phyloP scores from a whole-genome alignment of 2,888 invertebrate genomes.

The Nomada flava region DNA sequence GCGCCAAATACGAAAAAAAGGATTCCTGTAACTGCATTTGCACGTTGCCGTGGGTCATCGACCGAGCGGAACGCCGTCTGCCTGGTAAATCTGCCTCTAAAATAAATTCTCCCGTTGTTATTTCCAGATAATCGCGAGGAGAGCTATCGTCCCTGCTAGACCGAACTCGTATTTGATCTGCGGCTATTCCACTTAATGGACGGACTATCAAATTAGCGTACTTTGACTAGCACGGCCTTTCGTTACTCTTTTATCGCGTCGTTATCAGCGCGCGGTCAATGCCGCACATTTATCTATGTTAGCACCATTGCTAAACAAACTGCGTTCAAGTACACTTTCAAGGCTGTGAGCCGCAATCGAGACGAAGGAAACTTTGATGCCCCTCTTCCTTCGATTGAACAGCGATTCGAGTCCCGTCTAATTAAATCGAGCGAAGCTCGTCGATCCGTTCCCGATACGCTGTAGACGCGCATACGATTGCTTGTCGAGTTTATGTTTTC shows the following conservation, averaged over 20 bases:
- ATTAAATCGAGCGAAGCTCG: conserved; percentile 16
- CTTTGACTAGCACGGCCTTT: too few relatives aligned
- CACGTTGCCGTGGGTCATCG: conserved; percentile 51
- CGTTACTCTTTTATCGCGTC: too few relatives aligned
- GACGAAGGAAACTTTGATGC: neutral
- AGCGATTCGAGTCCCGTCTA: neutral
- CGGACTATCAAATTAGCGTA: too few relatives aligned
- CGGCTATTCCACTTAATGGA: neutral
- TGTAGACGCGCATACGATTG: too few relatives aligned
- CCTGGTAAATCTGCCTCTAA: neutral
- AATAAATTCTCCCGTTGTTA: conserved; percentile 3
- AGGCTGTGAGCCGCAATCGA: too few relatives aligned
- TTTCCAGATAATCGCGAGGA: neutral
- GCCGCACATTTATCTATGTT: too few relatives aligned
- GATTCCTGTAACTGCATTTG: conserved; percentile 68
- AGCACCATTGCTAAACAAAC: too few relatives aligned
- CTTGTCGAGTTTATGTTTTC: too few relatives aligned
- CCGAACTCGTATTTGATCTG: neutral
- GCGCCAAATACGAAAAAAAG: conserved; percentile 37
- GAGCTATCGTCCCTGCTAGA: neutral
- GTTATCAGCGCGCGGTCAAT: too few relatives aligned
- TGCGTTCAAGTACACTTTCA: too few relatives aligned
- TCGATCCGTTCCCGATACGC: neutral
- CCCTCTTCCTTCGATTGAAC: neutral
- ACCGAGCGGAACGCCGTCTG: conserved; percentile 27